These are phyloP conservation scores for Catharus minimus DNA, from an alignment of 2,113 vertebrate genomes.

Conservation along the genomic window DNA sequence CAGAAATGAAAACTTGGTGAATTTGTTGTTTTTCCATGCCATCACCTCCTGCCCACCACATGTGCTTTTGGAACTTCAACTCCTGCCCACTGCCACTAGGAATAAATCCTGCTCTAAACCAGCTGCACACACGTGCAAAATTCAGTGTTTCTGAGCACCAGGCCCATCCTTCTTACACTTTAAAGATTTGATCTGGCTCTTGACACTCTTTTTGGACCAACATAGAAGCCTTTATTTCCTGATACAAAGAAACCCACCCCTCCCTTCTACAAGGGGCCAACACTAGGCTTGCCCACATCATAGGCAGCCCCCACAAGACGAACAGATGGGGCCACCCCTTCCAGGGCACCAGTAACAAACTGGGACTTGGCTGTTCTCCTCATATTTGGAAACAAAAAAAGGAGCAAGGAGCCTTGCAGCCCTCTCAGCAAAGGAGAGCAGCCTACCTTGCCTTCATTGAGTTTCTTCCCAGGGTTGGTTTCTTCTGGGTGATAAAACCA, in stretches of 20 bases:
- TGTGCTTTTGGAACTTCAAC: background rate
- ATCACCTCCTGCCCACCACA: background rate
- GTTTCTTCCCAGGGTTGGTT: slow-evolving; percentile 95
- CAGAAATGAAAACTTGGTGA: background rate
- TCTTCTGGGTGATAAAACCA: slow-evolving; percentile 99
- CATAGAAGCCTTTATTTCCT: background rate
- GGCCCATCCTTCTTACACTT: background rate
- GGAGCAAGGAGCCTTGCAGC: background rate
- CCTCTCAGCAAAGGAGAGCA: background rate
- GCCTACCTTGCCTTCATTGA: slow-evolving; percentile 92
- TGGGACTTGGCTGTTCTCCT: background rate
- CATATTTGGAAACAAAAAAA: background rate
- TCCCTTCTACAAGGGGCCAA: background rate
- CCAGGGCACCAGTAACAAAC: background rate
- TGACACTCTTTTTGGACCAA: background rate
- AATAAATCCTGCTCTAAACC: background rate
- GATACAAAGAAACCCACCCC: background rate
- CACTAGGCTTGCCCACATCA: background rate
- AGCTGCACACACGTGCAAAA: accelerated
- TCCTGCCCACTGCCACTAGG: background rate
- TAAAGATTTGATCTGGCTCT: background rate
- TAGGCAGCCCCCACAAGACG: background rate
- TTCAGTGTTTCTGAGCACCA: background rate
- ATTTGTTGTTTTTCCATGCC: background rate
- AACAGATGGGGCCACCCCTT: background rate